Evolutionary conservation across 2,888 invertebrate genomes (phyloP), one percentile per base, ranked within the genome.

Genomic region (Acleris laterana): DNA sequence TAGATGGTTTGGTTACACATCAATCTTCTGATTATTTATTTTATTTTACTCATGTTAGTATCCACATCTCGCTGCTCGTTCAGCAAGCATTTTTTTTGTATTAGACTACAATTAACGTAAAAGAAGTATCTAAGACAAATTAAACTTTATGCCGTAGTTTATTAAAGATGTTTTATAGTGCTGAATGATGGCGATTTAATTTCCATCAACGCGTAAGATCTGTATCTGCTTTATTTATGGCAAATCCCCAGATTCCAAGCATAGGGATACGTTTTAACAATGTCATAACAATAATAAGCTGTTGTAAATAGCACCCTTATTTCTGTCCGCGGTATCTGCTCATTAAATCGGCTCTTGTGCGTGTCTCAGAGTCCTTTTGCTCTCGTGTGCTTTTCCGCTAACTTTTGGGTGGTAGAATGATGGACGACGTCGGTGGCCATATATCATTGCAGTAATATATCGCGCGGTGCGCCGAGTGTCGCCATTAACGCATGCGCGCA

Each of bases 361-460:
- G 76, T 79, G 76, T 73, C 74, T 78, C 75, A 73, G 69, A 72
- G 81, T 89, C 83, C 77, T 90, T 92, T 91, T 90, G 84, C 83
- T 86, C 81, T 76, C 74, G 70, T 72, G 78, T 79, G 83, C 80
- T 91, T 88, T 91, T 88, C 91, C 84, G 83, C 90, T 91, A 89
- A 92, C 90, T 91, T 92, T 92, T 89, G 92, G 92, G 92, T 91
- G 91, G 92, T 92, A 89, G 90, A 79, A 90, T 91, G 91, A 92
- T 91, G 89, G 78, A 92, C 89, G 92, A 89, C 81, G 85, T 82
- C 86, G 83, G 81, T 85, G 89, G 85, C 80, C 85, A 87, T 93
- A 92, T 91, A 93, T 93, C 92, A 93, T 89, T 89, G 87, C 80
- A 77, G 90, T 86, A 89, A 90, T 92, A 92, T 91, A 90, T 91